A percentile compares a stretch with the other conserved stretches of the same genome.
phyloP scores from a whole-genome alignment of 2,797 vertebrate species.

The Notoglanidium macrostoma region DNA sequence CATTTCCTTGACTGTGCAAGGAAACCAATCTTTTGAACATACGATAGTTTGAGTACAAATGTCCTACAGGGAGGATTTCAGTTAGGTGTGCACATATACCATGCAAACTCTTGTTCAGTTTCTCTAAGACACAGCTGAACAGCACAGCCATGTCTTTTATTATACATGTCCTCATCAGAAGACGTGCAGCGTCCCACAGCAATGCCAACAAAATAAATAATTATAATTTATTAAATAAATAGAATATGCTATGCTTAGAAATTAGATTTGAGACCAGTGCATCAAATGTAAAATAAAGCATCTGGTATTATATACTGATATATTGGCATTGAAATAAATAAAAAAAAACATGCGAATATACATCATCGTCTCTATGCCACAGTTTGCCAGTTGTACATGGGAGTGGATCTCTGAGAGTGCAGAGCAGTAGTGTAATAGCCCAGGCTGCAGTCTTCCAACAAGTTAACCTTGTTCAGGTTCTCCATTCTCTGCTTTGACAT shows the following conservation, averaged over 20 bases:
- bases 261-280: conserved; percentile 29
- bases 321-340: conserved; percentile 7
- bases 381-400: conserved; percentile 2
- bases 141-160: not conserved
- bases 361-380: conserved; percentile 29
- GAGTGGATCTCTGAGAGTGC: not conserved
- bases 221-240: conserved; percentile 61
- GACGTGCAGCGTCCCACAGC: conserved; percentile 3
- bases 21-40: conserved; percentile 15
- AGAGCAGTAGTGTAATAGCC: conserved; percentile 7
- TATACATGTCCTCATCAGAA: not conserved
- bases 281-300: conserved; percentile 63
- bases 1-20: conserved; percentile 14
- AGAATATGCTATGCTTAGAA: conserved; percentile 58
- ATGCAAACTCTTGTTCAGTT: conserved; percentile 34
- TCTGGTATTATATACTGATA: conserved; percentile 56
- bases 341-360: conserved; percentile 38
- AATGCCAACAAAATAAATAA: conserved; percentile 48
- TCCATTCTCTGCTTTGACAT: conserved; percentile 23
- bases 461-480: not conserved
- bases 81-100: conserved; percentile 21
- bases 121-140: conserved; percentile 7
- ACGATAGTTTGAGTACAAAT: conserved; percentile 25
- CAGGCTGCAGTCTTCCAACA: conserved; percentile 16
- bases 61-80: not conserved